phyloP scores from a whole-genome alignment of 1,140 invertebrate species.

The Ylistrum balloti region DNA sequence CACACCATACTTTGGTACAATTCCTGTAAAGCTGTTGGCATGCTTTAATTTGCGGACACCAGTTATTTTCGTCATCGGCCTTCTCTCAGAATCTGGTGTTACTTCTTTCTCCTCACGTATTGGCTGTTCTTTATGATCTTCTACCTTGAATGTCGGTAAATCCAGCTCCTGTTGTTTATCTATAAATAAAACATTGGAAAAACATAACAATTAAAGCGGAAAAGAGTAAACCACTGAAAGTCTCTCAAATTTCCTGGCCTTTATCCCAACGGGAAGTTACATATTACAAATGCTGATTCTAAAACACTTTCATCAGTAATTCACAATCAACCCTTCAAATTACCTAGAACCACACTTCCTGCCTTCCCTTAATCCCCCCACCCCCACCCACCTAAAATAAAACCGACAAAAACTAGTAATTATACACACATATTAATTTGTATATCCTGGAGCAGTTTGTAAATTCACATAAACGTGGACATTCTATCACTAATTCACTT shows the following conservation, averaged over 20 bases:
- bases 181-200: constrained; percentile 81
- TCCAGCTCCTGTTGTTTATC: constrained; percentile 98
- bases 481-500: not conserved
- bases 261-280: not conserved
- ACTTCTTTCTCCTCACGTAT: constrained; percentile 87
- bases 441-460: not conserved
- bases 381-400: too few species aligned
- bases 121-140: constrained; percentile 67
- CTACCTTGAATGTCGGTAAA: constrained; percentile 89
- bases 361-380: not conserved
- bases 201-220: not conserved
- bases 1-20: constrained; percentile 94
- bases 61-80: constrained; percentile 80
- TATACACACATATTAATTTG: not conserved
- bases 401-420: not conserved
- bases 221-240: not conserved
- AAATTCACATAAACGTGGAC: not conserved
- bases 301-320: not conserved
- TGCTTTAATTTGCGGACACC: constrained; percentile 79
- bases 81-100: constrained; percentile 85
- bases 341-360: not conserved
- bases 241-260: constrained; percentile 3
- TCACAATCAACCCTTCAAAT: not conserved
- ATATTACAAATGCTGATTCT: not conserved
- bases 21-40: constrained; percentile 91